A percentile compares a stretch with the other conserved stretches of the same genome.
Conservation (phyloP, 1,140 invertebrate species). For the Adelges cooleyi region DNA sequence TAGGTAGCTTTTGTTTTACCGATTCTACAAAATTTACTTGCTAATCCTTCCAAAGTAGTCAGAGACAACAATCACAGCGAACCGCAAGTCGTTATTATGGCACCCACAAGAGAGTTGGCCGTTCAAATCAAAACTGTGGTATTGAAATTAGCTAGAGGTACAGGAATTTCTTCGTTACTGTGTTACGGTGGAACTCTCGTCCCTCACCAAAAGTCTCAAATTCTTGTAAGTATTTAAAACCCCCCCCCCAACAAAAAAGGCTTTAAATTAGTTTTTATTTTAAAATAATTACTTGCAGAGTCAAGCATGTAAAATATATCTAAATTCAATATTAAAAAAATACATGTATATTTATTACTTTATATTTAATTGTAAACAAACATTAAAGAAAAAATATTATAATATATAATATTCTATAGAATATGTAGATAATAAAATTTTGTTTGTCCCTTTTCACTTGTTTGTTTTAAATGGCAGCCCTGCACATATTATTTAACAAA, state of each 20-base stretch:
- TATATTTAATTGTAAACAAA: no score
- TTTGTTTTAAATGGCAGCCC: no score
- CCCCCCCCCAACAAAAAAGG: no score
- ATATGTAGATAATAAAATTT: no score
- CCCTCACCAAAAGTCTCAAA: slow-evolving; percentile 6
- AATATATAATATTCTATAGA: no score
- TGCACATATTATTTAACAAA: no score
- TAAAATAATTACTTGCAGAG: not conserved
- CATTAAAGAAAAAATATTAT: no score
- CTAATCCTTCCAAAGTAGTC: not conserved
- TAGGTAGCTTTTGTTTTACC: slow-evolving; percentile 78
- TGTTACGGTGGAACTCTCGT: slow-evolving; percentile 75
- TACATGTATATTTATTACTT: no score
- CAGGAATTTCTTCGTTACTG: slow-evolving; percentile 59
- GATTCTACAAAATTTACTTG: slow-evolving; percentile 43
- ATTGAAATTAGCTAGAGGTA: slow-evolving; percentile 65
- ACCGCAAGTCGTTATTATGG: slow-evolving; percentile 31
- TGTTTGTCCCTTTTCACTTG: no score
- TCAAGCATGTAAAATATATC: not conserved
- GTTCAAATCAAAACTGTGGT: slow-evolving; percentile 79
- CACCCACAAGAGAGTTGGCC: slow-evolving; percentile 83
- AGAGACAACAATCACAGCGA: not conserved
- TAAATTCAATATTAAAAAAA: no score
- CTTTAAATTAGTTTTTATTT: no score
- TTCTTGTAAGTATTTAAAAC: slow-evolving; percentile 29